These are phyloP conservation scores for Galendromus occidentalis DNA, from an alignment of 1,140 invertebrate genomes.

Conservation along the genomic window DNA sequence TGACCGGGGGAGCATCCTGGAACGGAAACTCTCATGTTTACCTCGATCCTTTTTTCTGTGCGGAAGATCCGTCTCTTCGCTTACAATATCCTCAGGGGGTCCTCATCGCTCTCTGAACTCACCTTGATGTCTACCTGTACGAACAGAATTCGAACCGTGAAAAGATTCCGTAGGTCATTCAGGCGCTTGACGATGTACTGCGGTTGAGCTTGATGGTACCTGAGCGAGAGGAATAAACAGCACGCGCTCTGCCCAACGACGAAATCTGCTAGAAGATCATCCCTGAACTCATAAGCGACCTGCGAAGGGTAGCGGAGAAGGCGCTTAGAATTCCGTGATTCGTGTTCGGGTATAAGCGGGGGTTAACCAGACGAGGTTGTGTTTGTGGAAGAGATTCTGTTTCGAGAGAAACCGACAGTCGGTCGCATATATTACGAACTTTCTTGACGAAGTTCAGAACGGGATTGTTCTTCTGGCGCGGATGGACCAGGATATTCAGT, in stretches of 20 bases:
- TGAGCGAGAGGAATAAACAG: not conserved
- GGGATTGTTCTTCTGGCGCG: not conserved
- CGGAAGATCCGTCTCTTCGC: too few relatives aligned
- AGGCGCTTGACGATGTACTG: conserved; percentile 2
- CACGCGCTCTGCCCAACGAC: conserved; percentile 1
- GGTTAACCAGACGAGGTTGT: too few relatives aligned
- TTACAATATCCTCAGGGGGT: too few relatives aligned
- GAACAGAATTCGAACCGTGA: not conserved
- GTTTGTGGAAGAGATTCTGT: too few relatives aligned
- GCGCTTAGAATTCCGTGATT: too few relatives aligned
- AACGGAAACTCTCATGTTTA: too few relatives aligned
- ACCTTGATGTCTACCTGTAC: conserved; percentile 8
- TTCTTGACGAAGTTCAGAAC: not conserved
- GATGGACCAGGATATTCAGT: not conserved
- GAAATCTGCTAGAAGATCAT: conserved; percentile 4
- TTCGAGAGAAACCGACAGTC: too few relatives aligned
- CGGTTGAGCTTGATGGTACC: not conserved
- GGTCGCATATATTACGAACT: not conserved
- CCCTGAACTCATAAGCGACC: conserved; percentile 1
- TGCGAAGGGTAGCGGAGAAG: not conserved
- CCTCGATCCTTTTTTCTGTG: too few relatives aligned
- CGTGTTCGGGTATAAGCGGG: too few relatives aligned
- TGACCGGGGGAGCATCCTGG: not conserved
- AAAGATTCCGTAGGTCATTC: not conserved
- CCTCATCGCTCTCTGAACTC: not conserved